Conservation (phyloP, 2,888 invertebrate species). For the Stenodera caucasica region DNA sequence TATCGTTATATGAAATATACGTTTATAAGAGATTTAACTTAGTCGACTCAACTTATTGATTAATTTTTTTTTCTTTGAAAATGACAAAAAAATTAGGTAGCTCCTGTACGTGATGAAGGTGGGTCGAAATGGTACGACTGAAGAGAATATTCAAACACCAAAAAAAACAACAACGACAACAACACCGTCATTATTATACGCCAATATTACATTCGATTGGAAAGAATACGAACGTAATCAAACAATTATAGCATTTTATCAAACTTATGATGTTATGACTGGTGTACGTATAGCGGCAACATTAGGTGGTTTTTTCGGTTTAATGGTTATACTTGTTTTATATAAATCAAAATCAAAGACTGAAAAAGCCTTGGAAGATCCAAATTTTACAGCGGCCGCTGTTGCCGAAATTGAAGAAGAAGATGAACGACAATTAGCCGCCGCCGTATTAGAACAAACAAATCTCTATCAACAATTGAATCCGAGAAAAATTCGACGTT, state of each 20-base stretch:
- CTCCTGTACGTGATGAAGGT: slow-evolving; percentile 47
- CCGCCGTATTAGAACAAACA: slow-evolving; percentile 73
- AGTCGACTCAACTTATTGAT: no score
- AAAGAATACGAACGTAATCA: slow-evolving; percentile 30
- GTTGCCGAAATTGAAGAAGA: slow-evolving; percentile 74
- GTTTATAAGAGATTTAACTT: no score
- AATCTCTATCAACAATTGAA: slow-evolving; percentile 60
- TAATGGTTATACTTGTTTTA: slow-evolving; percentile 88
- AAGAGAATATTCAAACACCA: slow-evolving; percentile 41
- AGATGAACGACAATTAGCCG: slow-evolving; percentile 71
- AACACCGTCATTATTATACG: slow-evolving; percentile 24
- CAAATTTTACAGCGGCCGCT: slow-evolving; percentile 72
- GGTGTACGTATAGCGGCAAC: slow-evolving; percentile 91
- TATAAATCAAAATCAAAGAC: slow-evolving; percentile 86
- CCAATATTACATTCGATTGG: slow-evolving; percentile 34
- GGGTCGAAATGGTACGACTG: slow-evolving; percentile 50
- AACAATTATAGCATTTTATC: slow-evolving; percentile 66
- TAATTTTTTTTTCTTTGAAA: no score
- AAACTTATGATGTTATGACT: slow-evolving; percentile 92
- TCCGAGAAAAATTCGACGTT: slow-evolving; percentile 52
- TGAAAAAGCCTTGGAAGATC: slow-evolving; percentile 74
- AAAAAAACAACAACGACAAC: no score
- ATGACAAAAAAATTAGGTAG: slow-evolving; percentile 29
- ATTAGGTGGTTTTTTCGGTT: slow-evolving; percentile 85
- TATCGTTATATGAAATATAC: no score